Conservation (phyloP, 2,113 vertebrate species). For the Coptodon rendalli region DNA sequence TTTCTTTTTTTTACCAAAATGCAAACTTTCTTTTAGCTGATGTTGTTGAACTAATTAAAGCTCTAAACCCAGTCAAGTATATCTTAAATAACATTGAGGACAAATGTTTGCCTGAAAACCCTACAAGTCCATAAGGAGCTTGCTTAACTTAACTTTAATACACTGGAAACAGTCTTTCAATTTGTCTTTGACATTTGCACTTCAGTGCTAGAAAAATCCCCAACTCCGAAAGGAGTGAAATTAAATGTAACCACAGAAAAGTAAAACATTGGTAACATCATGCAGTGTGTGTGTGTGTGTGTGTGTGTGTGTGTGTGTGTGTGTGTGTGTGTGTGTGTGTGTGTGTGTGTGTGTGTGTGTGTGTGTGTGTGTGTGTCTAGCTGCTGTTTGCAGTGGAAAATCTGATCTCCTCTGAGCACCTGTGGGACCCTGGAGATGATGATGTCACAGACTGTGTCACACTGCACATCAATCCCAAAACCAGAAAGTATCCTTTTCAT, state of each 20-base stretch:
- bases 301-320: not conserved
- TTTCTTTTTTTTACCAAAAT: not conserved
- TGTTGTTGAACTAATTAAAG: not conserved
- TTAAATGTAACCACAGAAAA: not conserved
- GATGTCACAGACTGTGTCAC: slow-evolving; percentile 80
- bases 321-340: not conserved
- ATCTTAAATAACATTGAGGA: not conserved
- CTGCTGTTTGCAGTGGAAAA: slow-evolving; percentile 85
- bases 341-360: fast-evolving
- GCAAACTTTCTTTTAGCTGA: not conserved
- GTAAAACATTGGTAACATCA: not conserved
- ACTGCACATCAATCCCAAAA: slow-evolving; percentile 85
- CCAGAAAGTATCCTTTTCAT: slow-evolving; percentile 88
- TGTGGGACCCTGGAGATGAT: slow-evolving; percentile 80
- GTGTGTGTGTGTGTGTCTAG: slow-evolving; percentile 49
- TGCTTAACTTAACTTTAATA: not conserved
- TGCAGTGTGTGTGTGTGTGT: too few species aligned
- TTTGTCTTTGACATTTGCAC: not conserved
- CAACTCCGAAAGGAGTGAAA: not conserved
- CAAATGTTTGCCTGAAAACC: not conserved
- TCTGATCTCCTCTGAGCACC: slow-evolving; percentile 74
- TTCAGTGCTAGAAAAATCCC: not conserved
- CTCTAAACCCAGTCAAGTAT: not conserved
- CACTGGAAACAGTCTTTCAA: not conserved
- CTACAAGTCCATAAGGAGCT: not conserved